Base-by-base conservation (phyloP, 2,113 vertebrate genomes). In the Chascanopsetta lugubris region DNA sequence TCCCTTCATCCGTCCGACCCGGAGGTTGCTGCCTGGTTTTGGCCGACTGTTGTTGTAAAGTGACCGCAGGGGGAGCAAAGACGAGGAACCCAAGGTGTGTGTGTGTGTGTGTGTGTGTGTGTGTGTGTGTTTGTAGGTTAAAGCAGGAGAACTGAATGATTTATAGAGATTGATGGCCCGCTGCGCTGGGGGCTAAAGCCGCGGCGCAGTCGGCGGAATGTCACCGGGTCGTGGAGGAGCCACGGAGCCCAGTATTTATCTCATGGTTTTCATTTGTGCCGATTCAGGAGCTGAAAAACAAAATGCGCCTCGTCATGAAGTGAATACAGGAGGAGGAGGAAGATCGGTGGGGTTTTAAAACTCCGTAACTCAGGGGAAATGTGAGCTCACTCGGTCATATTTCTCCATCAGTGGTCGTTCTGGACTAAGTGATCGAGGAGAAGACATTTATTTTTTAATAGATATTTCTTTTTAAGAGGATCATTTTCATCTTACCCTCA, bases 151-250 rank as follows among this genome's bases (percentile, higher is more conserved):
- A n/a, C 69, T 85, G 85, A 83, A 86, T 85, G 81, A 87, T 89
- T 82, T 83, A 81, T 86, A 79, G 73, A 77, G 82, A 85, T 73
- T 83, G 82, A 86, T 87, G 82, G 67, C 65, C 76, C 11, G 15
- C 71, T 61, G 73, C 40, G 58, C 45, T 48, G 5, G 36, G 64
- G 36, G 64, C 55, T 62, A 57, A 50, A 75, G 54, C 84, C 57
- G 71, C 72, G 26, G 43, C 30, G 69, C 78, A 36, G 76, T 68
- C 22, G 48, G 4, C 61, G 64, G 72, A 79, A 84, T 69, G 72
- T 75, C 61, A 61, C 57, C 60, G 10, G 62, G 65, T 76, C 69
- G 63, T 46, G 48, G 46, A 69, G 68, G 60, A 72, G 45, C 56
- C 6, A 20, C 61, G 12, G 13, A 30, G 45, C 22, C 48, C 25